Conservation (phyloP, 1,140 invertebrate genomes). For the Dufourea novaeangliae region DNA sequence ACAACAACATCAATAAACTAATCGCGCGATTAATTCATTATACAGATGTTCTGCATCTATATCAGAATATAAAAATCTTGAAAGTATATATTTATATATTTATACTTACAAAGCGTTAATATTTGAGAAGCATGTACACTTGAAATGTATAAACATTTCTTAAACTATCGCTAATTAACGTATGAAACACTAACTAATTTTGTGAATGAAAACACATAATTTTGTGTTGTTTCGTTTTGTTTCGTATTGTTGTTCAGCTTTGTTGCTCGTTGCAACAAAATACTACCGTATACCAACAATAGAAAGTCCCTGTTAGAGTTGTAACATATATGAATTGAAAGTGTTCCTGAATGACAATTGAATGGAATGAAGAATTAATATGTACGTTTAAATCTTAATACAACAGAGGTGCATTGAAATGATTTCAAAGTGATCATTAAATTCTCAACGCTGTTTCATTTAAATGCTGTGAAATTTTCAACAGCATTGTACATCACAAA, state of each 20-base stretch:
- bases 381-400: not conserved
- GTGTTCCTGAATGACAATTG: not conserved
- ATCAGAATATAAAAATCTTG: too few relatives aligned
- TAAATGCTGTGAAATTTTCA: slow-evolving; percentile 7
- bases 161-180: too few relatives aligned
- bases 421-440: not conserved
- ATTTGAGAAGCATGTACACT: too few relatives aligned
- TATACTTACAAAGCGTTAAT: too few relatives aligned
- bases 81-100: too few relatives aligned
- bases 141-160: too few relatives aligned
- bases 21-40: not conserved
- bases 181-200: too few relatives aligned
- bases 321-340: not conserved
- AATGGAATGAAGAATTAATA: not conserved
- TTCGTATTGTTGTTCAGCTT: too few relatives aligned
- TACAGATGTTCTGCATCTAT: too few relatives aligned
- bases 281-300: not conserved
- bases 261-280: not conserved
- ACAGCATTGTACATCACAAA: not conserved
- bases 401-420: not conserved
- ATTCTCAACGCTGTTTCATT: not conserved
- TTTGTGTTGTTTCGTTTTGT: too few relatives aligned
- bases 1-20: not conserved
- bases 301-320: not conserved
- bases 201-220: too few relatives aligned